Conservation (phyloP, 2,797 vertebrate genomes). For the Liparis tanakae region DNA sequence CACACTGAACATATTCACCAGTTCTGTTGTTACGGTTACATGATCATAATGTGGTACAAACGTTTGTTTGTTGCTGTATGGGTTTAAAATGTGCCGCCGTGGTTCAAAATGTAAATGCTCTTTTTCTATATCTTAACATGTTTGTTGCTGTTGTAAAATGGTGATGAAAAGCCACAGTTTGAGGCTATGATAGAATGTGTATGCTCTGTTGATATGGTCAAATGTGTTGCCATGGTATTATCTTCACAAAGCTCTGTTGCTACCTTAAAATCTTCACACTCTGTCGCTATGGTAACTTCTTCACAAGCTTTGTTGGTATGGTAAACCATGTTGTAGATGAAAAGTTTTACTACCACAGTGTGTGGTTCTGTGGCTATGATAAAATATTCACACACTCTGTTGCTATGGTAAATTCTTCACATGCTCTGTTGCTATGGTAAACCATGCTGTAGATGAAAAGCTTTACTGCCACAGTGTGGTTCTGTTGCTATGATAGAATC, state of each 20-base stretch:
- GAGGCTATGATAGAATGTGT: conserved; percentile 48
- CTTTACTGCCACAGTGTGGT: too few species aligned
- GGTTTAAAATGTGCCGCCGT: conserved; percentile 52
- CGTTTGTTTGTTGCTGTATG: conserved; percentile 47
- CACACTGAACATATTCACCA: conserved; percentile 37
- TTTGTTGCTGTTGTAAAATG: conserved; percentile 38
- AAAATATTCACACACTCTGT: too few species aligned
- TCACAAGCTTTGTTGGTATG: conserved; percentile 59
- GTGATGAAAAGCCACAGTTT: conserved; percentile 38
- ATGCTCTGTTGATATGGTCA: conserved; percentile 44
- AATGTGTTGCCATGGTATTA: conserved; percentile 32
- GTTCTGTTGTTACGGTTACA: conserved; percentile 56
- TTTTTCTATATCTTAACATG: conserved; percentile 43
- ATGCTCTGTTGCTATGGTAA: too few species aligned
- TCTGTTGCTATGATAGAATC: conserved; percentile 8
- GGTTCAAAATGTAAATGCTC: conserved; percentile 49
- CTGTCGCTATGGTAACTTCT: conserved; percentile 15
- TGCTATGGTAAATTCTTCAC: too few species aligned
- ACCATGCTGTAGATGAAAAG: too few species aligned
- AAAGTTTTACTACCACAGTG: not conserved
- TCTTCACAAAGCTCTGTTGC: conserved; percentile 38
- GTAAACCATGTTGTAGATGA: conserved; percentile 21
- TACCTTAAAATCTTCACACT: too few species aligned
- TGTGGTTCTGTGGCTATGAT: not conserved
- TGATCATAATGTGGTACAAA: conserved; percentile 34